A percentile compares a stretch with the other conserved stretches of the same genome.
phyloP scores from a whole-genome alignment of 2,888 invertebrate species.

The Noctua pronuba region DNA sequence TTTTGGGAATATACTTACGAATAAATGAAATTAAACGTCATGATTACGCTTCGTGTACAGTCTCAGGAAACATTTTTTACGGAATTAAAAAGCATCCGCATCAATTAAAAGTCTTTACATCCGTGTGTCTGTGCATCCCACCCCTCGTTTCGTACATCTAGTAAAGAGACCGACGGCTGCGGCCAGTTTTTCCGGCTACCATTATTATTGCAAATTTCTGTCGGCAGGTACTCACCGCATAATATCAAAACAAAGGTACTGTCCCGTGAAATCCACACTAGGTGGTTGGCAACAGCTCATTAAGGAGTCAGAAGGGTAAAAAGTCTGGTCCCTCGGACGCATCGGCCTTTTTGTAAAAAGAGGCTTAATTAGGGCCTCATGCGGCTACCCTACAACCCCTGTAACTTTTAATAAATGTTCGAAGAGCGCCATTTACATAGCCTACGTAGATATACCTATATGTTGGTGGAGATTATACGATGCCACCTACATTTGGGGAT shows the following conservation, averaged over 20 bases:
- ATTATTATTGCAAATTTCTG: slow-evolving; percentile 76
- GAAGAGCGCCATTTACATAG: slow-evolving; percentile 82
- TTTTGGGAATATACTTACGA: background rate
- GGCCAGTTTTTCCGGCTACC: slow-evolving; percentile 55
- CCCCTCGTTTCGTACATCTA: slow-evolving; percentile 8
- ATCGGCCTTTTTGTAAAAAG: slow-evolving; percentile 88
- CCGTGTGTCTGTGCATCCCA: background rate
- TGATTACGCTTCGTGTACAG: background rate
- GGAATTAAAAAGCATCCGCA: slow-evolving; percentile 22
- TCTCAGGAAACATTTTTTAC: slow-evolving; percentile 4
- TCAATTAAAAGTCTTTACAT: slow-evolving; percentile 35
- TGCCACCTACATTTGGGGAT: slow-evolving; percentile 36
- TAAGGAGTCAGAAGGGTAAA: slow-evolving; percentile 89
- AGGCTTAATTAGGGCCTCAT: slow-evolving; percentile 90
- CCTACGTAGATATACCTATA: slow-evolving; percentile 63
- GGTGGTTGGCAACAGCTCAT: slow-evolving; percentile 87
- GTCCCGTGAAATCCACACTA: slow-evolving; percentile 84
- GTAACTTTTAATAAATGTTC: slow-evolving; percentile 91
- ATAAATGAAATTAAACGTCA: slow-evolving; percentile 1
- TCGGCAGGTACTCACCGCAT: slow-evolving; percentile 75
- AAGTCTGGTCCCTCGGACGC: slow-evolving; percentile 81
- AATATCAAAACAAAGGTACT: slow-evolving; percentile 83
- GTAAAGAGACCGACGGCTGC: slow-evolving; percentile 37
- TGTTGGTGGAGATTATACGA: slow-evolving; percentile 61
- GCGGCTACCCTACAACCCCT: slow-evolving; percentile 89